Conservation (phyloP, 2,888 invertebrate species). For the Itoplectis maculator region DNA sequence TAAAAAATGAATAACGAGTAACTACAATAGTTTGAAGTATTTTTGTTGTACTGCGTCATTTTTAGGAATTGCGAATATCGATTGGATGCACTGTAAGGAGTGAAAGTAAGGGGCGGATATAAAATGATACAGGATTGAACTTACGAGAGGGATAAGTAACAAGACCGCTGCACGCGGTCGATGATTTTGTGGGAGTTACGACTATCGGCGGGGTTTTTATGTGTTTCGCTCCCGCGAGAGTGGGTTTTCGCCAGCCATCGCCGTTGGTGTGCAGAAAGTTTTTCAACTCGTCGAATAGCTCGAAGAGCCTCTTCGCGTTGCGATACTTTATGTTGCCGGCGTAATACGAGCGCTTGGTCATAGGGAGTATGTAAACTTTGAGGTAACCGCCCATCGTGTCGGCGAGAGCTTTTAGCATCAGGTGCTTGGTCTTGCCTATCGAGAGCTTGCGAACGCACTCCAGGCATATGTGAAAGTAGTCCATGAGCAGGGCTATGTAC, state of each 20-base stretch:
- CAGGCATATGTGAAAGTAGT: conserved; percentile 79
- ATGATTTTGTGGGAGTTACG: conserved; percentile 74
- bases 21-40: background rate
- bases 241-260: conserved; percentile 86
- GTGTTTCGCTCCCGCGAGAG: conserved; percentile 57
- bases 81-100: background rate
- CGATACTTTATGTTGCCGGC: conserved; percentile 87
- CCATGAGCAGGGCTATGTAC: conserved; percentile 79
- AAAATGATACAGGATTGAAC: conserved; percentile 23
- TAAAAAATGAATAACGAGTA: background rate
- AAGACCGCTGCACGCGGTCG: conserved; percentile 74
- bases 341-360: conserved; percentile 87
- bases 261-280: conserved; percentile 87
- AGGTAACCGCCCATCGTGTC: conserved; percentile 88
- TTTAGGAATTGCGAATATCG: background rate
- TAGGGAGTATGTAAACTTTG: conserved; percentile 87
- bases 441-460: conserved; percentile 77
- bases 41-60: too few relatives aligned
- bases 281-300: conserved; percentile 87
- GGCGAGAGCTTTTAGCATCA: conserved; percentile 83
- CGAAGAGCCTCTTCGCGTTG: conserved; percentile 86
- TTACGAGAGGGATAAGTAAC: conserved; percentile 73
- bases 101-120: too few relatives aligned
- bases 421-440: conserved; percentile 78
- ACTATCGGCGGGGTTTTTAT: conserved; percentile 72